phyloP scores from a whole-genome alignment of 2,888 invertebrate species.

The Dasysyrphus albostriatus region DNA sequence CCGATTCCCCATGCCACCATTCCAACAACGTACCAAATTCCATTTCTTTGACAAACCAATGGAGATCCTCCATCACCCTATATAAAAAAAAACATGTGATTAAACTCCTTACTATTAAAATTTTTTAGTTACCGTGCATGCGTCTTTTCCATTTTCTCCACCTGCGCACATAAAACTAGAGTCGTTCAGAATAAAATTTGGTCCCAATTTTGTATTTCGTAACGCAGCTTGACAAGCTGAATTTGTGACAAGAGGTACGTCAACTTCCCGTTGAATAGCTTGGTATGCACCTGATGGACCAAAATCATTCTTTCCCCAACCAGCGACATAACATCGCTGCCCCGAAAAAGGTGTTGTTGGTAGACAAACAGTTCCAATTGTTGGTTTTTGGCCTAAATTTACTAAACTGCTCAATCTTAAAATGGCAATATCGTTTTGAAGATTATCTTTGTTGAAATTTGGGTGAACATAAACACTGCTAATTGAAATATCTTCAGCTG shows the following conservation, averaged over 20 bases:
- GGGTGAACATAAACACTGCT: slow-evolving; percentile 87
- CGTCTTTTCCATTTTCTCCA: slow-evolving; percentile 90
- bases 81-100: background rate
- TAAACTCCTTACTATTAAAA: background rate
- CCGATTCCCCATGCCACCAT: slow-evolving; percentile 86
- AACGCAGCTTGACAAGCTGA: slow-evolving; percentile 87
- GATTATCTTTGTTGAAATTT: slow-evolving; percentile 88
- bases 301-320: slow-evolving; percentile 94
- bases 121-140: slow-evolving; percentile 88
- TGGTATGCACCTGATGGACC: slow-evolving; percentile 84
- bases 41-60: slow-evolving; percentile 80
- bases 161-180: slow-evolving; percentile 92
- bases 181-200: slow-evolving; percentile 86
- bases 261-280: slow-evolving; percentile 90
- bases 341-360: slow-evolving; percentile 84
- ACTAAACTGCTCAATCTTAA: slow-evolving; percentile 87
- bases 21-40: slow-evolving; percentile 84
- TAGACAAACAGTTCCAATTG: slow-evolving; percentile 87
- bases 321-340: slow-evolving; percentile 87
- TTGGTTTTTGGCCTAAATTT: slow-evolving; percentile 85
- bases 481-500: slow-evolving; percentile 87
- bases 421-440: slow-evolving; percentile 93
- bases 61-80: slow-evolving; percentile 85
- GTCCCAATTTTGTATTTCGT: slow-evolving; percentile 87
- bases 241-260: slow-evolving; percentile 89